Evolutionary conservation across 2,888 invertebrate species (phyloP).

Genomic region (Sycophila texana): DNA sequence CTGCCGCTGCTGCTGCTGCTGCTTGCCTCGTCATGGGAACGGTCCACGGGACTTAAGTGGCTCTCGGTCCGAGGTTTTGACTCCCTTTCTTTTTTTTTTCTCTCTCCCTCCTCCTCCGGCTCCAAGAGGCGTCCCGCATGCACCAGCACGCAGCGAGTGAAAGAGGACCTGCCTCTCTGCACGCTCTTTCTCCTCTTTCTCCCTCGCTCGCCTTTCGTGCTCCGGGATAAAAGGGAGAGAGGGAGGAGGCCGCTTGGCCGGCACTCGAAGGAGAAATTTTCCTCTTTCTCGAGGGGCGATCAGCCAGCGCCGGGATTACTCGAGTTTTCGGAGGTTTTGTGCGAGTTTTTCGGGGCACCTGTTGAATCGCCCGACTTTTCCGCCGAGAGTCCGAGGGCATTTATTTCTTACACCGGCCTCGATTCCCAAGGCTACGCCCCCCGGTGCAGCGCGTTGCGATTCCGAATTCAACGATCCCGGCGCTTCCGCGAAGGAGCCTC

Average conservation of each 20-base stretch:
- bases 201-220: neutral
- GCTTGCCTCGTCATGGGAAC: constrained; percentile 73
- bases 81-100: constrained; percentile 35
- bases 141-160: neutral
- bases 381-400: neutral
- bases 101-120: neutral
- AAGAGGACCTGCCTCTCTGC: neutral
- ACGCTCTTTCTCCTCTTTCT: constrained; percentile 2
- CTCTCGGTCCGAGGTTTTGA: constrained; percentile 59
- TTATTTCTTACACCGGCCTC: too few species aligned
- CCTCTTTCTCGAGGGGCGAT: neutral
- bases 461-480: too few species aligned
- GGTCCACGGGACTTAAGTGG: constrained; percentile 66
- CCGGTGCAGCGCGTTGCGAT: too few species aligned
- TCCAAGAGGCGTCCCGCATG: constrained; percentile 12
- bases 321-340: neutral
- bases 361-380: neutral
- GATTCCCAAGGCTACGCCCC: too few species aligned
- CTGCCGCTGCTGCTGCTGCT: neutral
- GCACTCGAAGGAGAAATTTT: neutral
- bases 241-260: neutral
- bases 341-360: constrained; percentile 8
- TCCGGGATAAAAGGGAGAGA: neutral
- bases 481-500: too few species aligned
- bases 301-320: neutral